These are phyloP conservation scores for Dolomedes plantarius DNA, from an alignment of 2,888 invertebrate genomes.

Conservation along the genomic window DNA sequence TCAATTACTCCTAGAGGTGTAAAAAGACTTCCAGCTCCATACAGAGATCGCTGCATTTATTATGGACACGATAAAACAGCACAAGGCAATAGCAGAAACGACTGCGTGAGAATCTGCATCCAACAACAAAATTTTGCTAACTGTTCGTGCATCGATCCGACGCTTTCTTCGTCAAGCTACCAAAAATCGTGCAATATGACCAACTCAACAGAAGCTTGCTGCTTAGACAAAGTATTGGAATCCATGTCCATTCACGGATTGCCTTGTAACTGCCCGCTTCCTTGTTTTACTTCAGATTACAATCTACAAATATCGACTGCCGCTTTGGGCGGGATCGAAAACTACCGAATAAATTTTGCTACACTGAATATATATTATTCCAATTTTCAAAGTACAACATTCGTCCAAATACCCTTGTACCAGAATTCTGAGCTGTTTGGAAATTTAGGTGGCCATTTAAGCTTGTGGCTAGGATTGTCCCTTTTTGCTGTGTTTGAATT, in stretches of 20 bases:
- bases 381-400: neutral
- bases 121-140: neutral
- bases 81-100: neutral
- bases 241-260: neutral
- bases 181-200: neutral
- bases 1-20: neutral
- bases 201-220: neutral
- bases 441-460: neutral
- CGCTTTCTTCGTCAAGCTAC: neutral
- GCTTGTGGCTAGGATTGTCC: constrained; percentile 1
- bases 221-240: neutral
- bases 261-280: constrained; percentile 12
- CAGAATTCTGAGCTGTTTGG: neutral
- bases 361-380: constrained; percentile 17
- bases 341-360: neutral
- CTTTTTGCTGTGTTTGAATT: neutral
- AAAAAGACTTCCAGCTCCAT: neutral
- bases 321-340: no score
- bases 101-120: constrained; percentile 10
- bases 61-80: neutral
- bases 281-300: constrained; percentile 3
- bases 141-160: constrained; percentile 19
- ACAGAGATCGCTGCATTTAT: neutral
- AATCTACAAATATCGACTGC: neutral
- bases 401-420: neutral